Base-by-base conservation (phyloP, 2,113 vertebrate species). In the Ophthalmolycus amberensis region DNA sequence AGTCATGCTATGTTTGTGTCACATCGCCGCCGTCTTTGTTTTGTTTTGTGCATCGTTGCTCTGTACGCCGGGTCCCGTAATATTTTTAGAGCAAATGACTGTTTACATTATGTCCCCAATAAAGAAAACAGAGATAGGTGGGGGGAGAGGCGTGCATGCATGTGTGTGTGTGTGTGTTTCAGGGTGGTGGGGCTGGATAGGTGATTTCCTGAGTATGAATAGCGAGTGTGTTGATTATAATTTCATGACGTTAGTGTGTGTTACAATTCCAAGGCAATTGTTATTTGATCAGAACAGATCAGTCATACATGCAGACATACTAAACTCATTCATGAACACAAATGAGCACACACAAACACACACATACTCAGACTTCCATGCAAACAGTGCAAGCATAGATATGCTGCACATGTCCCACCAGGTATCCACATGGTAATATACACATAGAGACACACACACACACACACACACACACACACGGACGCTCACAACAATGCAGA, bases 181-280 rank as follows among this genome's bases (percentile, higher is more conserved):
- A 10, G 56, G 9, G 68, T n/a, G 52, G 63, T 67, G 56, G 64
- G 22, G 58, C 59, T 46, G 63, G 64, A 16, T 69, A 48, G 56
- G 77, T 52, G n/a, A 68, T 85, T 89, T 90, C 85, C 85, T 85
- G 64, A 58, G 79, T 86, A 79, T 87, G 88, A 88, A 82, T 68
- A 82, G 66, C 54, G 9, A 77, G 84, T 52, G 66, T 63, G 63
- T 60, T 83, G 80, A 85, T 89, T 79, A 82, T 80, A 68, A 75
- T 86, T 86, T 69, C 85, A 90, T 77, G 62, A 88, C 83, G 77
- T 79, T 22, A 71, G 68, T 70, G 75, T 58, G 25, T 52, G 42
- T 27, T 46, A 82, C 63, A 38, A 20, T 71, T 80, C 34, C 59
- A 63, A 67, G 66, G 52, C 73, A 50, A 82, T 81, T 87, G 75